These are phyloP conservation scores for Oryzias melastigma DNA, from an alignment of 2,113 vertebrate genomes.

Conservation along the genomic window DNA sequence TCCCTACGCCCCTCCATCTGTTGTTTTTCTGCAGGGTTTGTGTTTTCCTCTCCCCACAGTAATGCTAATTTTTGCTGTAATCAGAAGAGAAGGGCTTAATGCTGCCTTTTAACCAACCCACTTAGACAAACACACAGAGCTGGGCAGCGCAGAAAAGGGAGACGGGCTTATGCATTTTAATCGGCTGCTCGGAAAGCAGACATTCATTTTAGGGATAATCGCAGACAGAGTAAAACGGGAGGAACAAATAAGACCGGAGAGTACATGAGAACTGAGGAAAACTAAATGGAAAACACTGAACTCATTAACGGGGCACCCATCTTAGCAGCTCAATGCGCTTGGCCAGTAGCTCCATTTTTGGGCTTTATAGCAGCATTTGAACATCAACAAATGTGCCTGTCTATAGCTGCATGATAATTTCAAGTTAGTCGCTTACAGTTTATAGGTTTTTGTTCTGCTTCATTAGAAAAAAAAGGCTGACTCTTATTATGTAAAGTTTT, in stretches of 20 bases:
- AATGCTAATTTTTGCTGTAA: constrained; percentile 82
- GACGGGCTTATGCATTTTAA: constrained; percentile 81
- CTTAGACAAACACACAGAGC: constrained; percentile 81
- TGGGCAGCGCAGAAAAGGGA: constrained; percentile 67
- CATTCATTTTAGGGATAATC: constrained; percentile 80
- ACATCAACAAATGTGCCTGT: constrained; percentile 17
- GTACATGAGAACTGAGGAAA: constrained; percentile 50
- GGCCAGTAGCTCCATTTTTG: constrained; percentile 28
- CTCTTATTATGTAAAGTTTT: constrained; percentile 14
- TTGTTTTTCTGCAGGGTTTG: constrained; percentile 67
- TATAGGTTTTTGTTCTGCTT: neutral
- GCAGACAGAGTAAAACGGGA: constrained; percentile 67
- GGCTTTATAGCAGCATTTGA: constrained; percentile 28
- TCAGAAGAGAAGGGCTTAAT: constrained; percentile 83
- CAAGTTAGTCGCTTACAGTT: constrained; percentile 8
- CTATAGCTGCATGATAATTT: constrained; percentile 12
- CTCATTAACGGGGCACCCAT: constrained; percentile 52
- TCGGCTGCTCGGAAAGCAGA: constrained; percentile 69
- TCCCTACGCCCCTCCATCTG: constrained; percentile 36
- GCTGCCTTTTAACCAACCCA: constrained; percentile 81
- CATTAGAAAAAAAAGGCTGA: constrained; percentile 10
- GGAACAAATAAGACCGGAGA: constrained; percentile 55
- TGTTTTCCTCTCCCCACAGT: constrained; percentile 77
- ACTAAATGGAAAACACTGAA: constrained; percentile 53
- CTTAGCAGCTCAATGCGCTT: constrained; percentile 57